phyloP scores from a whole-genome alignment of 2,113 vertebrate genomes.

The Salvator merianae region DNA sequence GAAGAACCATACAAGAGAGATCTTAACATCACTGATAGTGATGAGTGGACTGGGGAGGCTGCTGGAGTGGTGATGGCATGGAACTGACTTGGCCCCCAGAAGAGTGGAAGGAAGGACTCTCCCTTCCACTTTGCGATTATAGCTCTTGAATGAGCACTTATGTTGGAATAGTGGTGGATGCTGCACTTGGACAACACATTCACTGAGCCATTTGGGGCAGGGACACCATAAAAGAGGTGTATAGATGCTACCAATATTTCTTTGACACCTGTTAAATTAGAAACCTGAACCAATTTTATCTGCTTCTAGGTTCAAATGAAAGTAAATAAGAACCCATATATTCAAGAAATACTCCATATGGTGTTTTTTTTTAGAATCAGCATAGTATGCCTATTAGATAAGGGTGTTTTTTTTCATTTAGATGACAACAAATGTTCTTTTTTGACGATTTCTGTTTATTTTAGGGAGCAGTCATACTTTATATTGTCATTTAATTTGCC shows the following conservation, averaged over 20 bases:
- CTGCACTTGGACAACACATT: conserved; percentile 3
- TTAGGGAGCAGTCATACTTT: conserved; percentile 5
- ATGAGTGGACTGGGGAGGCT: too few species aligned
- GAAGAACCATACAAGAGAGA: too few species aligned
- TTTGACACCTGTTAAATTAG: conserved; percentile 47
- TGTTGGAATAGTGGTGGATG: too few species aligned
- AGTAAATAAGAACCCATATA: too few species aligned
- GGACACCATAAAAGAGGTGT: conserved; percentile 64
- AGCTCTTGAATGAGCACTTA: too few species aligned
- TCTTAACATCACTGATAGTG: too few species aligned
- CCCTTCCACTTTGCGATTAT: too few species aligned
- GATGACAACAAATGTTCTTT: conserved; percentile 1
- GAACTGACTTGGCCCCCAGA: too few species aligned
- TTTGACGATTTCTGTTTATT: conserved; percentile 4
- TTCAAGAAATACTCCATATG: neutral
- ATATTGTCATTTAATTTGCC: neutral
- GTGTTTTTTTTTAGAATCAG: neutral
- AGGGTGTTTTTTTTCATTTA: neutral
- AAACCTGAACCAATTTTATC: conserved; percentile 56
- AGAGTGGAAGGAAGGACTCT: too few species aligned
- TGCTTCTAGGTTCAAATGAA: conserved; percentile 50
- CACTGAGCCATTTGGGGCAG: conserved; percentile 49
- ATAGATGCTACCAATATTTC: conserved; percentile 48
- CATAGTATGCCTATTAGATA: conserved; percentile 4
- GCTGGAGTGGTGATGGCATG: too few species aligned